A percentile compares a stretch with the other conserved stretches of the same genome.
phyloP scores from a whole-genome alignment of 1,140 invertebrate genomes.

The Dinoponera quadriceps region DNA sequence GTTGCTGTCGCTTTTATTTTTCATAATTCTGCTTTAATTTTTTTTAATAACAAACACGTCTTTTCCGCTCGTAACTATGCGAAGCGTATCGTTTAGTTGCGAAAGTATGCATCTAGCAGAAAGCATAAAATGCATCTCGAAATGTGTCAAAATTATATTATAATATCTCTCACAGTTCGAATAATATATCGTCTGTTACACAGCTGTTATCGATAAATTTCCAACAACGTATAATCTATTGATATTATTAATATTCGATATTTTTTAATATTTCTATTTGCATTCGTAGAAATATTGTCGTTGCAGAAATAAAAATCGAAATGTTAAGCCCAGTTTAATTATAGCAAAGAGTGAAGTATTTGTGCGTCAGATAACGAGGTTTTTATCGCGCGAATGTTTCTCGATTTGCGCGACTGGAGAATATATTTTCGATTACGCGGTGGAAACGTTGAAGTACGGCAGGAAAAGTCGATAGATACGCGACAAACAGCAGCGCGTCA shows the following conservation, averaged over 20 bases:
- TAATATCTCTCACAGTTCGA: too few relatives aligned
- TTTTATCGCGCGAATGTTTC: constrained; percentile 8
- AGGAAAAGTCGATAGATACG: constrained; percentile 29
- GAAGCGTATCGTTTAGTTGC: background rate
- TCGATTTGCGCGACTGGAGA: background rate
- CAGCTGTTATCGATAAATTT: background rate
- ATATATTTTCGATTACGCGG: constrained; percentile 3
- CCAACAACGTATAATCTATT: background rate
- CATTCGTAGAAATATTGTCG: background rate
- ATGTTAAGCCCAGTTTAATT: constrained; percentile 28
- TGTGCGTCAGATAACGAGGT: constrained; percentile 23
- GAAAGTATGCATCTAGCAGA: background rate
- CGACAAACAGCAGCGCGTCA: background rate
- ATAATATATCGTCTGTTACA: too few relatives aligned
- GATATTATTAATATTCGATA: background rate
- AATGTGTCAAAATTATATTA: too few relatives aligned
- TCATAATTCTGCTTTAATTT: background rate
- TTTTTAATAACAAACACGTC: background rate
- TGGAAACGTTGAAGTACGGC: constrained; percentile 9
- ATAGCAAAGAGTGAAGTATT: background rate
- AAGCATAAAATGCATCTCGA: background rate
- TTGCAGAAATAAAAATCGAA: background rate
- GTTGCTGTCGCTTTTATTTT: too few relatives aligned
- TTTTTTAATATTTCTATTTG: background rate
- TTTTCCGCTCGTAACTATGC: background rate